Conservation (phyloP, 2,113 vertebrate species). For the Serilophus lunatus region DNA sequence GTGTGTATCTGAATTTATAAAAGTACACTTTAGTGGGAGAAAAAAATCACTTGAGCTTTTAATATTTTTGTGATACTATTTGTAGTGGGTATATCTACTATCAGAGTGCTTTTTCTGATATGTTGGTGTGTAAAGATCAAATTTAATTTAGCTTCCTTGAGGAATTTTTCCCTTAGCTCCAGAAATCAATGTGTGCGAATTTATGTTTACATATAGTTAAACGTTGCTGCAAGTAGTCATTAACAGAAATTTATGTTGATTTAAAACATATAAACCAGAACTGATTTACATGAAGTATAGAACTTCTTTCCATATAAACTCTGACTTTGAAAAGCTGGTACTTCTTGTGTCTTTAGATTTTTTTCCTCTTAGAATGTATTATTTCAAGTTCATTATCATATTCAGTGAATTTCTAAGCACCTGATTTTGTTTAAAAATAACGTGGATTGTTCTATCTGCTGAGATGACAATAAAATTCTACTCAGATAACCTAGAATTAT, state of each 20-base stretch:
- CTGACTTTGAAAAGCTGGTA: not conserved
- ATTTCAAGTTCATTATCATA: not conserved
- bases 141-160: not conserved
- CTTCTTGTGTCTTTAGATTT: not conserved
- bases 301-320: not conserved
- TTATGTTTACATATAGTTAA: not conserved
- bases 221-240: not conserved
- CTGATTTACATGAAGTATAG: not conserved
- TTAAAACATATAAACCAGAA: not conserved
- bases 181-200: not conserved
- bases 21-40: not conserved
- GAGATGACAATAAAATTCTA: not conserved
- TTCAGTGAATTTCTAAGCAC: not conserved
- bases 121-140: not conserved
- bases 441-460: not conserved
- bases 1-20: not conserved
- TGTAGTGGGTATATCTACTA: not conserved
- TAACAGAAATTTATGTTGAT: not conserved
- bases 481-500: not conserved
- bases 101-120: not conserved
- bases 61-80: not conserved
- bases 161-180: not conserved
- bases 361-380: not conserved
- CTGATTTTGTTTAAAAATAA: not conserved
- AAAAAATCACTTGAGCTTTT: fast-evolving